Evolutionary conservation across 2,797 vertebrate species (phyloP), one percentile per base, ranked within the genome.

Genomic region (Parotocinclus haroldoi): DNA sequence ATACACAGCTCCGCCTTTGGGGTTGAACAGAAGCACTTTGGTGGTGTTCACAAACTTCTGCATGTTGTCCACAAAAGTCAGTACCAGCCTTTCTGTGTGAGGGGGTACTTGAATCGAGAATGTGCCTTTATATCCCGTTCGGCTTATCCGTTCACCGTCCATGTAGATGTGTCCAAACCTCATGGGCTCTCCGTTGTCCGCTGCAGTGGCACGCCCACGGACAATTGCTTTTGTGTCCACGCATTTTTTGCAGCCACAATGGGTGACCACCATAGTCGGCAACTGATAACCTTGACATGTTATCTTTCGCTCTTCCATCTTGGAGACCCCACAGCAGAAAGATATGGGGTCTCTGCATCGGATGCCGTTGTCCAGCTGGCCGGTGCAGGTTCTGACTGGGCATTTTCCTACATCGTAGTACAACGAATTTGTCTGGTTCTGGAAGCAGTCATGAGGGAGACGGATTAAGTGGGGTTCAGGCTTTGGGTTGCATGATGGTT

Each of bases 11-110:
- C 95, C 95, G 9, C 97, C 96, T 0, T 92, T 98, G 72, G 82
- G 86, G 73, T 94, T 97, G 81, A 98, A 99, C 18, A 94, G 90
- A 45, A 99, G 88, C 50, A 99, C 94, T 82, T 98, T 99, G 13
- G 97, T 99, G 13, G 95, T 98, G 73, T 99, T 97, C 72, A 99
- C 89, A 58, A 99, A 98, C 80, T 96, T 98, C 66, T 97, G 92
- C 83, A 98, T 85, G 75, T 95, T 92, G 78, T 99, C 97, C 1
- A 98, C 94, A 0, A 99, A 99, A 0, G 95, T 99, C 57, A 99
- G 83, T 57, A 99, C 96, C 16, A 99, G 80, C 49, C 97, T 93
- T 68, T 95, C 93, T 0, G 87, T 97, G 67, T 94, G 91, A 54
- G 87, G 83, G 44, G 96, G 94, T 48, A 99, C 84, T 0, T 95